Evolutionary conservation across 1,140 invertebrate genomes (phyloP).

Genomic region (Scaptomyza pallida): DNA sequence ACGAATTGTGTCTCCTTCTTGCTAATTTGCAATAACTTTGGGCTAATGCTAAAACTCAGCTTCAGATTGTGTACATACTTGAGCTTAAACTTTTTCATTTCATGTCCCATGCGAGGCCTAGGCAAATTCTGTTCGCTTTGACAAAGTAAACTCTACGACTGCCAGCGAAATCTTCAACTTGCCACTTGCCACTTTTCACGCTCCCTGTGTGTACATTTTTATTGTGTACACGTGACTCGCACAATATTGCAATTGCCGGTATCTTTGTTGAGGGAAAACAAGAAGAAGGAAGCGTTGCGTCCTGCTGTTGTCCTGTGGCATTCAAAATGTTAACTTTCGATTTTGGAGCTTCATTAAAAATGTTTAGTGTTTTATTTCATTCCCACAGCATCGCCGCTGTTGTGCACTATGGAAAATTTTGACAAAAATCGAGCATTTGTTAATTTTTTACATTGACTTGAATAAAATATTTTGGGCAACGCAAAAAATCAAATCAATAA

Average conservation of each 20-base stretch:
- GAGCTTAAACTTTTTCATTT: conserved; percentile 41
- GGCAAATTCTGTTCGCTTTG: conserved; percentile 59
- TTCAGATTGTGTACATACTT: background rate
- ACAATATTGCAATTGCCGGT: conserved; percentile 52
- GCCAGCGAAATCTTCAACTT: background rate
- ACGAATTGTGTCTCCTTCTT: conserved; percentile 36
- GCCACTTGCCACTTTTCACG: background rate
- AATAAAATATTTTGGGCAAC: too few relatives aligned
- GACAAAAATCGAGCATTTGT: too few relatives aligned
- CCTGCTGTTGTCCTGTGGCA: conserved; percentile 6
- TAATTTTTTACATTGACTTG: too few relatives aligned
- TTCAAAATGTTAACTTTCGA: conserved; percentile 53
- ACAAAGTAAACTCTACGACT: conserved; percentile 63
- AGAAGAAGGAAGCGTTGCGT: conserved; percentile 8
- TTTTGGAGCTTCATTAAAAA: conserved; percentile 75
- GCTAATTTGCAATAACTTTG: conserved; percentile 49
- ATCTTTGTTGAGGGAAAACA: conserved; percentile 13
- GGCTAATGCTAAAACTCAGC: conserved; percentile 26
- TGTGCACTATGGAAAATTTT: too few relatives aligned
- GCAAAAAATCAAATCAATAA: too few relatives aligned
- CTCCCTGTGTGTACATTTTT: conserved; percentile 30
- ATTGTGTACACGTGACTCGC: conserved; percentile 67
- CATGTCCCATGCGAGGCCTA: conserved; percentile 24
- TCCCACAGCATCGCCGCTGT: background rate
- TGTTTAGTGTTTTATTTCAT: conserved; percentile 62